Base-by-base conservation (phyloP, 2,113 vertebrate species). In the Neotragus pygmaeus region DNA sequence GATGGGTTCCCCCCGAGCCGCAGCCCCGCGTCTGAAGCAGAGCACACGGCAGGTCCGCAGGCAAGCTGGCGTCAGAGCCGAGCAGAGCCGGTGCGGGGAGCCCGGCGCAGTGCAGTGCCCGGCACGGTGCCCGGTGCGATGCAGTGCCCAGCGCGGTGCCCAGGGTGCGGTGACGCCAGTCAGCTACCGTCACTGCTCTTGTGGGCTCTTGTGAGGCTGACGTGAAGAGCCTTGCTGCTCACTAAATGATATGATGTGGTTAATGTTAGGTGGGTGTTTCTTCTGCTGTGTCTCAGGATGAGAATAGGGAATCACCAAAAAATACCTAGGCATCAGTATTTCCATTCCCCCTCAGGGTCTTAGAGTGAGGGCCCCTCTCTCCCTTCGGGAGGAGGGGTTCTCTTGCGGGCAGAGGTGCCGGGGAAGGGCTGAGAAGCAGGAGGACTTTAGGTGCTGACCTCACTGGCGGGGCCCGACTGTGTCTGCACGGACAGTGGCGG, bases 21-120 rank as follows among this genome's bases (percentile, higher is more conserved):
- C n/a, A 21, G 66, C n/a, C n/a, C 66, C 21, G 30, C 27, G 2
- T 28, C 39, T 15, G 66, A 73, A 36, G 66, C 19, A 21, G 66
- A 23, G 21, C 36, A 12, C n/a, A 12, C 5, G 15, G 36, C 36
- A 30, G 33, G 64, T 25, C 64, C 1, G 11, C 43, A 15, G 16
- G 19, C 19, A 14, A 39, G 66, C 19, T 39, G 66, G 36, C 5
- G 6, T 73, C 11, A 25, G 11, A 73, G 66, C 17, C 2, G 36
- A 36, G 13, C 2, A 25, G 25, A 77, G 73, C 25, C 25, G 2
- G 5, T 5, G 36, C 19, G 2, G 10, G 7, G 23, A 0, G 1
- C n/a, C 49, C 4, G 39, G 13, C 5, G 25, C 14, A 30, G 27
- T 2, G 12, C 33, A 6, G 66, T 21, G 66, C 66, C n/a, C 15